Conservation (phyloP, 2,797 vertebrate genomes). For the Poeciliopsis turneri region DNA sequence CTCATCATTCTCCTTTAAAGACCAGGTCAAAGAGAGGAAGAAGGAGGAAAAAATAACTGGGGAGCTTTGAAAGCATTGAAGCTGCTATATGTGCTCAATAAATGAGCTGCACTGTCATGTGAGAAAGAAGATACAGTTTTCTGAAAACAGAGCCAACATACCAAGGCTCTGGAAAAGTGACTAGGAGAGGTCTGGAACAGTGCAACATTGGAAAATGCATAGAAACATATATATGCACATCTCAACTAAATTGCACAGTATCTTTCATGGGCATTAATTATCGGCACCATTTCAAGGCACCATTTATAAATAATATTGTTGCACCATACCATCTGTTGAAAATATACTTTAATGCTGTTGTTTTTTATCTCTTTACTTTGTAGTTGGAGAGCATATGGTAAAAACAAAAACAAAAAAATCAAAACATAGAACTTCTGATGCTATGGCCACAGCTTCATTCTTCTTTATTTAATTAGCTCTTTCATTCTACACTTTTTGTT, state of each 20-base stretch:
- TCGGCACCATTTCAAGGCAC: neutral
- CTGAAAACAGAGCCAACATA: constrained; percentile 12
- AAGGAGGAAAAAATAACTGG: constrained; percentile 19
- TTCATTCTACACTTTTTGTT: too few relatives aligned
- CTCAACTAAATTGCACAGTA: neutral
- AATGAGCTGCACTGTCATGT: constrained; percentile 3
- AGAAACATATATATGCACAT: neutral
- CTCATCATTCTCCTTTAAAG: constrained; percentile 71
- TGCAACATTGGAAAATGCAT: neutral
- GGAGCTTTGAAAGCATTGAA: constrained; percentile 23
- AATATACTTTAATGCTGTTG: neutral
- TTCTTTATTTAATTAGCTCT: too few relatives aligned
- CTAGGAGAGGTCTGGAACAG: neutral
- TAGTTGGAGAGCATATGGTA: neutral
- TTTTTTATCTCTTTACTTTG: neutral
- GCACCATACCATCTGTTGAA: neutral
- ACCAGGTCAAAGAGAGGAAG: constrained; percentile 48
- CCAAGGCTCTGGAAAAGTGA: constrained; percentile 4
- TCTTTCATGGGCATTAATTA: neutral
- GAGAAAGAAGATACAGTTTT: constrained; percentile 14
- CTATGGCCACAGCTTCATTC: neutral
- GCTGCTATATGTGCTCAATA: constrained; percentile 25
- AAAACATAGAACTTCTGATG: neutral
- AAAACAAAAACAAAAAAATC: too few relatives aligned
- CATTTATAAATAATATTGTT: neutral